Evolutionary conservation across 1,140 invertebrate species (phyloP).

Genomic region (Drosophila parabipectinata): DNA sequence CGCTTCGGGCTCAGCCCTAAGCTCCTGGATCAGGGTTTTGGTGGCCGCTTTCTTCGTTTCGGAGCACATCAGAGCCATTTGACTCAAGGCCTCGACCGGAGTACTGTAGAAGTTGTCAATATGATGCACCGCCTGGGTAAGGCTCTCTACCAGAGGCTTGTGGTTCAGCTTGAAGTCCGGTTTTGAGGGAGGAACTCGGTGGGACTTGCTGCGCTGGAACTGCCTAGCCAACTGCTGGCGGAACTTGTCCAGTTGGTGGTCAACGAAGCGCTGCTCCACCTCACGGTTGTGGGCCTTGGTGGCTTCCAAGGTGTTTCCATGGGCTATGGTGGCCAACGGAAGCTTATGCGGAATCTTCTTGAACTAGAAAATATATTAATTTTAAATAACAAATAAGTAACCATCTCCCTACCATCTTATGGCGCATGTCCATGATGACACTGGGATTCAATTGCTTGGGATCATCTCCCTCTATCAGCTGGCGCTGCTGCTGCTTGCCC

Average conservation of each 20-base stretch:
- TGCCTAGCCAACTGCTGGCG: conserved; percentile 75
- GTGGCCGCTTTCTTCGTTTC: conserved; percentile 43
- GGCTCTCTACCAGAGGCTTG: conserved; percentile 59
- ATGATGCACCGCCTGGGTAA: conserved; percentile 60
- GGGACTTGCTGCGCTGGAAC: conserved; percentile 21
- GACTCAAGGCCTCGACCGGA: conserved; percentile 60
- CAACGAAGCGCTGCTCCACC: conserved; percentile 73
- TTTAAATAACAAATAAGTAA: too few species aligned
- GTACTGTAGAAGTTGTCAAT: conserved; percentile 75
- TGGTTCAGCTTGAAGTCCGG: conserved; percentile 69
- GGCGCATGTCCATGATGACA: conserved; percentile 79
- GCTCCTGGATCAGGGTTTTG: conserved; percentile 37
- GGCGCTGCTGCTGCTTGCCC: conserved; percentile 44
- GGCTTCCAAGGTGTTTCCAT: conserved; percentile 48
- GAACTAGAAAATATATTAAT: conserved; percentile 44
- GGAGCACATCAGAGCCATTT: conserved; percentile 43
- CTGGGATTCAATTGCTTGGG: conserved; percentile 64
- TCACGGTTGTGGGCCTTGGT: conserved; percentile 70
- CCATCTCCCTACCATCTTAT: conserved; percentile 65
- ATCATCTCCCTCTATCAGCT: conserved; percentile 67
- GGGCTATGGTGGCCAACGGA: conserved; percentile 64
- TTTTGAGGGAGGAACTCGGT: conserved; percentile 55
- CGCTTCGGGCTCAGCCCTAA: conserved; percentile 30
- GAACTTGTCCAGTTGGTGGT: conserved; percentile 78
- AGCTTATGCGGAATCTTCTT: conserved; percentile 67